Evolutionary conservation across 2,113 vertebrate genomes (phyloP).

Genomic region (Aix galericulata): DNA sequence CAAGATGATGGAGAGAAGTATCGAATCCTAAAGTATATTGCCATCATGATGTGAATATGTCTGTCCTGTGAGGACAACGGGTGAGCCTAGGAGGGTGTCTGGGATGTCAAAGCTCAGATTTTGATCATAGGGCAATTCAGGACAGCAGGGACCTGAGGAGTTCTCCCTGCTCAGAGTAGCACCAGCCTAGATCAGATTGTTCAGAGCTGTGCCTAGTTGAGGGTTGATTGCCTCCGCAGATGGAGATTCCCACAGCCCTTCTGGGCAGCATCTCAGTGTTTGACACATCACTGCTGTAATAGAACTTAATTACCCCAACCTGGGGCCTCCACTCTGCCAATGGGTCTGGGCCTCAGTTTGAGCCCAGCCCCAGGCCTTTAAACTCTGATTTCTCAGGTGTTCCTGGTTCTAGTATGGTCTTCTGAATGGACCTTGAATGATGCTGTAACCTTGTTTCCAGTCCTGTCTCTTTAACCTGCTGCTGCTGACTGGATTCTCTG

Average conservation of each 20-base stretch:
- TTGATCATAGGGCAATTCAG: not conserved
- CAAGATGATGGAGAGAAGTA: not conserved
- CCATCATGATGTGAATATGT: not conserved
- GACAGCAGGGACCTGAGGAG: not conserved
- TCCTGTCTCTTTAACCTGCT: not conserved
- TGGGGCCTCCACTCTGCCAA: not conserved
- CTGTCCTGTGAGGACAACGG: accelerated
- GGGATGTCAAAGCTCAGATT: not conserved
- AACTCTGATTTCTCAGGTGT: not conserved
- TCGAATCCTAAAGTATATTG: not conserved
- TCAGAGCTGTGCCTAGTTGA: not conserved
- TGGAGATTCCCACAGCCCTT: not conserved
- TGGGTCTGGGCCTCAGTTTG: not conserved
- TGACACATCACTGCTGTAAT: accelerated
- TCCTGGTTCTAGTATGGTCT: not conserved
- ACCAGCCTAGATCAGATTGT: not conserved
- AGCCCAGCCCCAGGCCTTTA: not conserved
- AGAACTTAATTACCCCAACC: not conserved
- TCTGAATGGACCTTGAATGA: not conserved
- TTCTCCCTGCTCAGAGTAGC: not conserved
- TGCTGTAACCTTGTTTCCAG: not conserved
- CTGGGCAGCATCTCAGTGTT: not conserved
- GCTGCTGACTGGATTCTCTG: not conserved
- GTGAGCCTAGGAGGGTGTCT: not conserved
- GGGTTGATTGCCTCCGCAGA: not conserved